Evolutionary conservation across 2,113 vertebrate species (phyloP).

Genomic region (Brienomyrus longianalis): DNA sequence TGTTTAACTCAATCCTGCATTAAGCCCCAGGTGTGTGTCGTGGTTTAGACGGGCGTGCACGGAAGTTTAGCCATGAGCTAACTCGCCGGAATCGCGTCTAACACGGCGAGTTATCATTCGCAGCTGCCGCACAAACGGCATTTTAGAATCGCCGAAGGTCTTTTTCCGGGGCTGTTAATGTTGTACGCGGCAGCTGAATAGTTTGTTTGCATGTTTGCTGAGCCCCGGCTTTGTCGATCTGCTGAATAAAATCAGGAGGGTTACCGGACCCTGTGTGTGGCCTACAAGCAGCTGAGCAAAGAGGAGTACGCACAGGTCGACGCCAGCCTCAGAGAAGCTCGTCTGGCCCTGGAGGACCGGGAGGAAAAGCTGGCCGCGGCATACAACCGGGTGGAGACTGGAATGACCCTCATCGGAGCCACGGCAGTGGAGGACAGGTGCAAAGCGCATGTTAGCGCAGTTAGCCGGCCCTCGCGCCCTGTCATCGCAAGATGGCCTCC

Average conservation of each 20-base stretch:
- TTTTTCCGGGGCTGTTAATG: not conserved
- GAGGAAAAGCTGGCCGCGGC: constrained; percentile 82
- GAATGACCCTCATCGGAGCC: constrained; percentile 89
- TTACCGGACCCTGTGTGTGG: constrained; percentile 88
- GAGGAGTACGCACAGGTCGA: constrained; percentile 75
- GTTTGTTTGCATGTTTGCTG: not conserved
- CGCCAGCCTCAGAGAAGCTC: constrained; percentile 67
- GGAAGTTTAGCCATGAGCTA: not conserved
- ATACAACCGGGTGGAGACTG: constrained; percentile 83
- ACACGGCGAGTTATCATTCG: not conserved
- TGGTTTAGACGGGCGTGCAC: not conserved
- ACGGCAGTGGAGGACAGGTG: constrained; percentile 98
- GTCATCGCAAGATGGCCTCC: not conserved
- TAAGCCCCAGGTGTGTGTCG: not conserved
- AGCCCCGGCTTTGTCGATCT: not conserved
- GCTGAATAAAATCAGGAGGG: constrained; percentile 67
- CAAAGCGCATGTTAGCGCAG: constrained; percentile 10
- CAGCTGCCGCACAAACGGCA: not conserved
- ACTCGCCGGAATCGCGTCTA: not conserved
- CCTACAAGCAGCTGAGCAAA: constrained; percentile 73
- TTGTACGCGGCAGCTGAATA: not conserved
- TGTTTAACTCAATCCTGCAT: too few species aligned
- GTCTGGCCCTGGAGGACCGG: constrained; percentile 85
- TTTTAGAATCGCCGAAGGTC: not conserved
- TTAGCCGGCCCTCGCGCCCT: not conserved